phyloP scores from a whole-genome alignment of 2,113 vertebrate species.

The Taurulus bubalis region DNA sequence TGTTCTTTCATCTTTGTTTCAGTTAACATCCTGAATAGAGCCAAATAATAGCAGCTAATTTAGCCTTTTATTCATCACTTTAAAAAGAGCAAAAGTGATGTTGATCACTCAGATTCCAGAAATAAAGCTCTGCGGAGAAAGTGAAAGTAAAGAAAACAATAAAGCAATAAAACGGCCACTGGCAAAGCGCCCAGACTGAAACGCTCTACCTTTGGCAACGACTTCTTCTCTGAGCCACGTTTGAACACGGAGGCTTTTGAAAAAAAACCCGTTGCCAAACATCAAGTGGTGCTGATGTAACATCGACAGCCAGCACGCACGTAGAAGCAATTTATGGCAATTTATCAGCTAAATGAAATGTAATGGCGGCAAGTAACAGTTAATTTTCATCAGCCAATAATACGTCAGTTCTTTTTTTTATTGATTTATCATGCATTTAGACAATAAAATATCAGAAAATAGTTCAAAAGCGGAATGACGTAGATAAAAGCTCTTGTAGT shows the following conservation, averaged over 20 bases:
- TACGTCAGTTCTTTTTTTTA: too few species aligned
- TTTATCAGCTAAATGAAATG: too few species aligned
- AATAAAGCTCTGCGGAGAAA: constrained; percentile 21
- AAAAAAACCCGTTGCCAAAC: too few species aligned
- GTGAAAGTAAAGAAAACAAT: constrained; percentile 39
- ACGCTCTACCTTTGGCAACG: constrained; percentile 4
- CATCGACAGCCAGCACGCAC: background rate
- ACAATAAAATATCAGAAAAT: too few species aligned
- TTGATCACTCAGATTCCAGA: background rate
- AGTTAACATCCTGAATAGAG: background rate
- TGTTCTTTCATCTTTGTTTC: background rate
- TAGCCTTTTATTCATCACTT: background rate
- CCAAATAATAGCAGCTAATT: background rate
- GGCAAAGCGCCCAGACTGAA: constrained; percentile 15
- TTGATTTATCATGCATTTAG: too few species aligned
- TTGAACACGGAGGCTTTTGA: background rate
- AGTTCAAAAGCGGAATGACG: too few species aligned
- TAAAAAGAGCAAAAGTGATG: background rate
- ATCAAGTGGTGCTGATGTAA: constrained; percentile 3
- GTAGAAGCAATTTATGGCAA: too few species aligned
- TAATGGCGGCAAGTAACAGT: background rate
- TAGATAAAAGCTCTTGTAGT: too few species aligned
- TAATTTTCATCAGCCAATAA: background rate
- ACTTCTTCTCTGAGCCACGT: background rate
- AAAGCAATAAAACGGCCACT: constrained; percentile 8